phyloP scores from a whole-genome alignment of 2,113 vertebrate species.

The Salminus brasiliensis region DNA sequence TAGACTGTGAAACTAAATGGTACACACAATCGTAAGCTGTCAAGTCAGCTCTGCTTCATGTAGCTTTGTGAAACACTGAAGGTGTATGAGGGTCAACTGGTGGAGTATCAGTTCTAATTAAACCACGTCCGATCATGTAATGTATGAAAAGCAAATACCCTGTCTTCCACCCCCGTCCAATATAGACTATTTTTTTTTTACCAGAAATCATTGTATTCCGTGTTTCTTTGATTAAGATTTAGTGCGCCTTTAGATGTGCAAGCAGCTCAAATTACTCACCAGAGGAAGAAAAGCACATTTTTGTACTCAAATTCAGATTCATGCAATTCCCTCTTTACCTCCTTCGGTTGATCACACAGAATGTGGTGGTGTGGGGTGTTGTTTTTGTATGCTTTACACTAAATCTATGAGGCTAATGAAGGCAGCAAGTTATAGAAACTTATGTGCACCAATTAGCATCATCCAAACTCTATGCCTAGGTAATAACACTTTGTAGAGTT shows the following conservation, averaged over 20 bases:
- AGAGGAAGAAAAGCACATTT: not conserved
- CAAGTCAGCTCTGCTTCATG: not conserved
- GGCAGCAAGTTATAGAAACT: not conserved
- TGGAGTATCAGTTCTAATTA: not conserved
- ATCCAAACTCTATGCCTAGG: not conserved
- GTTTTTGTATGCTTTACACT: not conserved
- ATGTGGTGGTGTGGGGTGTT: not conserved
- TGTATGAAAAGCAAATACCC: constrained; percentile 22
- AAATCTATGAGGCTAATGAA: not conserved
- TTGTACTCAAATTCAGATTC: not conserved
- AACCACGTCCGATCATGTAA: not conserved
- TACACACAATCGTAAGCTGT: not conserved
- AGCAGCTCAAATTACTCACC: constrained; percentile 19
- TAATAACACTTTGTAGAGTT: not conserved
- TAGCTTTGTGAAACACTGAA: not conserved
- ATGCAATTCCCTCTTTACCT: no score
- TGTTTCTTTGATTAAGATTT: constrained; percentile 42
- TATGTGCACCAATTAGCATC: not conserved
- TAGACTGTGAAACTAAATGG: not conserved
- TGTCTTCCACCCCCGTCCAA: constrained; percentile 2
- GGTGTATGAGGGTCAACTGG: not conserved
- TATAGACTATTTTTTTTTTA: constrained; percentile 12
- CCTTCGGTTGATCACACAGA: no score
- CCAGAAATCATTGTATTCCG: not conserved
- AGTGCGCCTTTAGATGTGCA: constrained; percentile 15